Percentiles rank a stretch among this genome's conserved stretches.
Evolutionary conservation across 2,888 invertebrate genomes (phyloP).

Genomic region (Nomada lathburiana): DNA sequence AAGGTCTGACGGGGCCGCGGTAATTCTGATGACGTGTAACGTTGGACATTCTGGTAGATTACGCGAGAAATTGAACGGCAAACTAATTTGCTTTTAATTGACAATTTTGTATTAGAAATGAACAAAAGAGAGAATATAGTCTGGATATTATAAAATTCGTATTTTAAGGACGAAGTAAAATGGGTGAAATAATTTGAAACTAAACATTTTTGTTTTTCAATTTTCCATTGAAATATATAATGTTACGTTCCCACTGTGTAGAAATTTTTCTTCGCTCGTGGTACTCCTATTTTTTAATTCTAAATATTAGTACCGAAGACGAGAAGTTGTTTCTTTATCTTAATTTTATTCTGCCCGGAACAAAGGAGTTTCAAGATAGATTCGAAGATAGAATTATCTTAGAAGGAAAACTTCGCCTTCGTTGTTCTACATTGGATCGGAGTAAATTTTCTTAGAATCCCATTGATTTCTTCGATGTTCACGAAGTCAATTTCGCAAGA

Average conservation of each 20-base stretch:
- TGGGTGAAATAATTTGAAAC: no score
- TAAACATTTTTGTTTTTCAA: no score
- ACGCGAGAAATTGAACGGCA: neutral
- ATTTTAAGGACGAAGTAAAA: no score
- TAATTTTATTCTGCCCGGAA: neutral
- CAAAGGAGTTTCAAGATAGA: neutral
- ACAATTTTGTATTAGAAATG: neutral
- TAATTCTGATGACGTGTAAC: slow-evolving; percentile 21
- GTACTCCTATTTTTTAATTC: no score
- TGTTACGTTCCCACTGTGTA: no score
- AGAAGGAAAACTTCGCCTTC: neutral
- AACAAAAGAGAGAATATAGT: no score
- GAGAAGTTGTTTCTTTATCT: neutral
- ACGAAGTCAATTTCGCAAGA: neutral
- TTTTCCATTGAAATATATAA: no score
- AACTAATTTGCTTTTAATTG: slow-evolving; percentile 3
- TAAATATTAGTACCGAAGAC: no score
- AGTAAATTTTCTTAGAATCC: slow-evolving; percentile 35
- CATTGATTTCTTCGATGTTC: slow-evolving; percentile 8
- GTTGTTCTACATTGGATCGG: slow-evolving; percentile 8
- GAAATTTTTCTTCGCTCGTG: no score
- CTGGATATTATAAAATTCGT: no score
- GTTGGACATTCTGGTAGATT: neutral
- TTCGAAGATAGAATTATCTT: neutral
- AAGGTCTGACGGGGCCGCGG: neutral